Percentiles rank a stretch among this genome's conserved stretches.
Conservation (phyloP, 2,797 vertebrate species). For the Alcedo atthis region DNA sequence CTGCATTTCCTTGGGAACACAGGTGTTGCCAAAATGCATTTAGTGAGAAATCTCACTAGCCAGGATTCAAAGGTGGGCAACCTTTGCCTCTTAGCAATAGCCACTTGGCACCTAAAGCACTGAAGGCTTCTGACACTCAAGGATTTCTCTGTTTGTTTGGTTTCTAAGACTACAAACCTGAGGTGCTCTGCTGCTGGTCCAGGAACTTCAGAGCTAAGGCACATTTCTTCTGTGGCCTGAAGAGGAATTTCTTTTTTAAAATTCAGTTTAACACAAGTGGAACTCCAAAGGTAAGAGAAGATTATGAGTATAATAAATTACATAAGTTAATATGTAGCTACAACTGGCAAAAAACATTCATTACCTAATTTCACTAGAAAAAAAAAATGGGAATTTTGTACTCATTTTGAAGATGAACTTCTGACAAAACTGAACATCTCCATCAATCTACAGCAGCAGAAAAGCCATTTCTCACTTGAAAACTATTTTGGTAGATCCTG, state of each 20-base stretch:
- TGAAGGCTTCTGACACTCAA: background rate
- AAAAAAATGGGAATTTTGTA: background rate
- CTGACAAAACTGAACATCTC: background rate
- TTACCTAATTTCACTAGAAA: background rate
- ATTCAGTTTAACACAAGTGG: background rate
- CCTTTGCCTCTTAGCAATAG: background rate
- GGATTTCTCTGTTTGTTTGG: background rate
- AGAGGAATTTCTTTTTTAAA: background rate
- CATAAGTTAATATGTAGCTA: slow-evolving; percentile 32
- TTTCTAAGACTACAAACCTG: background rate
- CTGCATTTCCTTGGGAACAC: background rate
- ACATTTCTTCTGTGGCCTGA: background rate
- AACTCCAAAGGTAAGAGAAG: background rate
- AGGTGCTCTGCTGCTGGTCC: background rate
- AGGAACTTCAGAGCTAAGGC: background rate
- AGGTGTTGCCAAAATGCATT: background rate
- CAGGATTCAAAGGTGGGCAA: background rate
- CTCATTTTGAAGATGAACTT: background rate
- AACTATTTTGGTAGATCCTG: background rate
- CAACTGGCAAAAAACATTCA: background rate
- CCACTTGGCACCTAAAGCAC: background rate
- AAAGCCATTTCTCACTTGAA: background rate
- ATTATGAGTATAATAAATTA: background rate
- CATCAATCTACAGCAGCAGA: background rate
- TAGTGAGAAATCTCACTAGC: background rate